Conservation (phyloP, 30 jellyfish, hydroid and myxozoan genomes). For the Catostylus mosaicus region DNA sequence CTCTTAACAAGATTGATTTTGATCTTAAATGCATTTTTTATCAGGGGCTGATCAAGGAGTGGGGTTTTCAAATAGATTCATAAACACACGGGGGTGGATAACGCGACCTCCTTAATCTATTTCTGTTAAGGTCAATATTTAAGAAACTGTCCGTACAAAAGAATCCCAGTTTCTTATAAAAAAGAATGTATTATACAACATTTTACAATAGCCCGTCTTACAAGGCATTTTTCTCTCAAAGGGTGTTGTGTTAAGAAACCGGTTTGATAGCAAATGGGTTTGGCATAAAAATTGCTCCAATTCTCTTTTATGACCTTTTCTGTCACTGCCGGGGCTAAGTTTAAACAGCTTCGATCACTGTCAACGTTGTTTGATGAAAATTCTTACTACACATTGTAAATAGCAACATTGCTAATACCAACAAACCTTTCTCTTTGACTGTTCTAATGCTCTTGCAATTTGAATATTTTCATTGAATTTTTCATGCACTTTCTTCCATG, state of each 20-base stretch:
- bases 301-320: neutral
- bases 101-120: no score
- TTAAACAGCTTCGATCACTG: neutral
- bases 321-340: neutral
- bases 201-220: no score
- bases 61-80: neutral
- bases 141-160: no score
- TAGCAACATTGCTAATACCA: neutral
- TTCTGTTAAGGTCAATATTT: no score
- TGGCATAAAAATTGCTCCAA: no score
- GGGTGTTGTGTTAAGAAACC: neutral
- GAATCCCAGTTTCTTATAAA: no score
- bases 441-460: neutral
- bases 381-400: neutral
- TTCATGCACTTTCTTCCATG: neutral
- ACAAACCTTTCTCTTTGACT: neutral
- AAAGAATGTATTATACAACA: no score
- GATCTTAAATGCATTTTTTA: neutral
- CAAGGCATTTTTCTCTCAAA: no score
- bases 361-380: neutral
- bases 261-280: neutral
- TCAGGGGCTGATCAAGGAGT: neutral
- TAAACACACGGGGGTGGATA: neutral
- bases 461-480: neutral
- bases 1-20: no score